phyloP scores from a whole-genome alignment of 2,797 vertebrate genomes.

The Siniperca undulata region DNA sequence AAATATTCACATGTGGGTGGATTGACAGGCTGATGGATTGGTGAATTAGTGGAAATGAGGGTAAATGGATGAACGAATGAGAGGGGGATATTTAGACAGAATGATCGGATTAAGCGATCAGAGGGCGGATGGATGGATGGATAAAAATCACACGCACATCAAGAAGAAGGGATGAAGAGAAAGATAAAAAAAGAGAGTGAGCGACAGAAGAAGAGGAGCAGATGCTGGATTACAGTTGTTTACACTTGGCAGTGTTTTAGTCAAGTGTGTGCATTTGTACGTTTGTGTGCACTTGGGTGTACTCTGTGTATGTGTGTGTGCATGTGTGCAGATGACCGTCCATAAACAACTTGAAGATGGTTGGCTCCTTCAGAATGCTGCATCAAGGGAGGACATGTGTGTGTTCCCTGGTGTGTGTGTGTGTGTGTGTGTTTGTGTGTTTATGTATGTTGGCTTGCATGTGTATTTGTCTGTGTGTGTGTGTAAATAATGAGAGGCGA shows the following conservation, averaged over 20 bases:
- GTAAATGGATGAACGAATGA: constrained; percentile 4
- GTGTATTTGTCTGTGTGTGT: constrained; percentile 28
- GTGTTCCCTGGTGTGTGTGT: background rate
- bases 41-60: background rate
- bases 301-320: constrained; percentile 20
- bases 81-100: constrained; percentile 21
- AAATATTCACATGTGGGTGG: constrained; percentile 26
- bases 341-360: constrained; percentile 51
- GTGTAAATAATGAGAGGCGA: constrained; percentile 47
- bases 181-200: background rate
- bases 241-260: constrained; percentile 37
- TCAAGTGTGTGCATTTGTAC: constrained; percentile 28
- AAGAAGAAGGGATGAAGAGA: background rate
- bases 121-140: background rate
- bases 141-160: background rate
- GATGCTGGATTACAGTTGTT: constrained; percentile 56
- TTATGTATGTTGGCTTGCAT: constrained; percentile 6
- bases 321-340: constrained; percentile 28
- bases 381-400: constrained; percentile 10
- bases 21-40: constrained; percentile 6
- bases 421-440: constrained; percentile 9
- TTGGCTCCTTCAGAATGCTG: constrained; percentile 38
- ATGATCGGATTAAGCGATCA: background rate
- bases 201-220: constrained; percentile 33
- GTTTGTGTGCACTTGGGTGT: constrained; percentile 7